phyloP scores from a whole-genome alignment of 2,113 vertebrate genomes.

The Bujurquina vittata region DNA sequence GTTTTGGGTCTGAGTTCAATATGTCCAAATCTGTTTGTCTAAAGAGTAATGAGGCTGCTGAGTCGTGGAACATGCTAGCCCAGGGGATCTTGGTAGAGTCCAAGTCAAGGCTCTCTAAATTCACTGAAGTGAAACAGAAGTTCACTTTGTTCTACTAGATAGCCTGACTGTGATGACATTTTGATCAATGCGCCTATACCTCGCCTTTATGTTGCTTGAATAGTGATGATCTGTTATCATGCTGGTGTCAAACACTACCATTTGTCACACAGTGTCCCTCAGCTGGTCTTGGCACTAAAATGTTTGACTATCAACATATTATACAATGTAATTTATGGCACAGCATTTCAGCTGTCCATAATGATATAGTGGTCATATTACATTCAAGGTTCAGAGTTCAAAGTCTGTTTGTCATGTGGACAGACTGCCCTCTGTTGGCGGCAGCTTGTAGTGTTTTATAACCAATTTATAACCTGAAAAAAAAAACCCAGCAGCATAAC shows the following conservation, averaged over 20 bases:
- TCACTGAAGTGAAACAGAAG: constrained; percentile 58
- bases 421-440: constrained; percentile 71
- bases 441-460: not conserved
- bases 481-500: not conserved
- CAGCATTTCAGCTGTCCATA: constrained; percentile 45
- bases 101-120: constrained; percentile 52
- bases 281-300: constrained; percentile 40
- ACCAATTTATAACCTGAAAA: not conserved
- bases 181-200: constrained; percentile 70
- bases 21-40: constrained; percentile 74
- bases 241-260: constrained; percentile 52
- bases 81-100: constrained; percentile 44
- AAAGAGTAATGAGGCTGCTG: constrained; percentile 66
- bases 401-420: constrained; percentile 26
- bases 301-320: constrained; percentile 60
- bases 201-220: constrained; percentile 64
- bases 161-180: constrained; percentile 60
- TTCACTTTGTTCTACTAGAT: constrained; percentile 54
- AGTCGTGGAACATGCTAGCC: constrained; percentile 41
- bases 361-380: constrained; percentile 50
- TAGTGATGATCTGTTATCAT: constrained; percentile 73
- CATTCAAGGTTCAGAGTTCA: constrained; percentile 54
- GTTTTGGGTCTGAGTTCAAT: constrained; percentile 70
- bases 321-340: constrained; percentile 57
- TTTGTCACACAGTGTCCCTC: constrained; percentile 60